phyloP scores from a whole-genome alignment of 2,888 invertebrate genomes.

The Slavum lentiscoides region DNA sequence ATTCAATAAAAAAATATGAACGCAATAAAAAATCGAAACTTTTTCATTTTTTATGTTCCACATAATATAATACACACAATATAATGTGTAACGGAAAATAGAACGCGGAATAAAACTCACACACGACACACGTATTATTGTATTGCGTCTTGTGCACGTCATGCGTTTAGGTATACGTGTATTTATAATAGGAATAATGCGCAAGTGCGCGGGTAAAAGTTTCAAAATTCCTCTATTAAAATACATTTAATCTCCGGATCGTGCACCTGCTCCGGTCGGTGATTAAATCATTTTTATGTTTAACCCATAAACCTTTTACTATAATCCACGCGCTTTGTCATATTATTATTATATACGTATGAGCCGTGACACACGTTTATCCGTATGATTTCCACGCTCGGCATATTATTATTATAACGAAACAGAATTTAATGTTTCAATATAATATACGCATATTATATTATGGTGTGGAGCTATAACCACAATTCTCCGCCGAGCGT shows the following conservation, averaged over 20 bases:
- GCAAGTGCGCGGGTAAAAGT: constrained; percentile 34
- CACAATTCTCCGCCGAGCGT: not conserved
- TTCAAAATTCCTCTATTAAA: constrained; percentile 46
- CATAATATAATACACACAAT: not conserved
- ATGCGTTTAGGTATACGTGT: not conserved
- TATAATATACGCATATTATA: not conserved
- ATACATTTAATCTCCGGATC: constrained; percentile 46
- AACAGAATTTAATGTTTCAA: constrained; percentile 36
- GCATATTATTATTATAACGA: constrained; percentile 6
- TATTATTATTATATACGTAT: too few species aligned
- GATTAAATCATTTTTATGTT: constrained; percentile 49
- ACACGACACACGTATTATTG: too few species aligned
- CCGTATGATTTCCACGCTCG: constrained; percentile 25
- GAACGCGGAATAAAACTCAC: not conserved
- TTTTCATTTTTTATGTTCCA: constrained; percentile 17
- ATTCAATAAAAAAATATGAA: constrained; percentile 33
- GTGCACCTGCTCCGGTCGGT: constrained; percentile 46
- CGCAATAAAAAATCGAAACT: constrained; percentile 30
- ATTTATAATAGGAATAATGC: not conserved
- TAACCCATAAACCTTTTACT: constrained; percentile 48
- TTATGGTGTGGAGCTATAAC: not conserved
- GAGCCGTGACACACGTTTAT: constrained; percentile 45
- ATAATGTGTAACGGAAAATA: not conserved
- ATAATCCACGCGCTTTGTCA: constrained; percentile 41
- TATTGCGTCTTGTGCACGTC: too few species aligned